A percentile compares a stretch with the other conserved stretches of the same genome.
These are phyloP conservation scores for Psilanteris sp. DNA, from an alignment of 1,140 invertebrate genomes.

Conservation along the genomic window DNA sequence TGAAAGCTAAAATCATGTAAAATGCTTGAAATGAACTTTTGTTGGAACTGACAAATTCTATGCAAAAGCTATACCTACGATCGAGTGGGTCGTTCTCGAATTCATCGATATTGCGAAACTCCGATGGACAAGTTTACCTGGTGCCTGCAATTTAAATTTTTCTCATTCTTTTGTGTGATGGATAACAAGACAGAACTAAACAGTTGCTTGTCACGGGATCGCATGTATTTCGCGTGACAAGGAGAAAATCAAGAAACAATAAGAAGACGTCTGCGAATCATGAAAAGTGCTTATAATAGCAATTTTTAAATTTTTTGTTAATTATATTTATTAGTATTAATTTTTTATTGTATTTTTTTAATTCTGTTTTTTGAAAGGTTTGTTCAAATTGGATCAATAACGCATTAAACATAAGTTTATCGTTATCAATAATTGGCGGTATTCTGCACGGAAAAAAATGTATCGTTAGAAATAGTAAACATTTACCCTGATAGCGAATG, in stretches of 20 bases:
- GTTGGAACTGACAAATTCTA: conserved; percentile 78
- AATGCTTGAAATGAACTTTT: conserved; percentile 77
- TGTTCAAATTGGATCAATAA: no score
- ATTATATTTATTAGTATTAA: conserved; percentile 16
- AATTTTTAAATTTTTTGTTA: no score
- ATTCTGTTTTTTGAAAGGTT: no score
- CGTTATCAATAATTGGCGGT: no score
- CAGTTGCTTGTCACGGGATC: conserved; percentile 18
- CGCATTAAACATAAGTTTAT: no score
- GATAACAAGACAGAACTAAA: conserved; percentile 31
- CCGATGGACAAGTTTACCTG: conserved; percentile 73
- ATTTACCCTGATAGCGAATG: no score
- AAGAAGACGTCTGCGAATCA: conserved; percentile 1
- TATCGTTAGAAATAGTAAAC: no score
- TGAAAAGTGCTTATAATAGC: no score
- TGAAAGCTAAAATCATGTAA: conserved; percentile 74
- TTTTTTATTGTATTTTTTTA: conserved; percentile 4
- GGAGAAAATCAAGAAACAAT: conserved; percentile 6
- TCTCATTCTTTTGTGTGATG: conserved; percentile 64
- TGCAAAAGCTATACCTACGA: conserved; percentile 74
- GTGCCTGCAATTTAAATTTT: conserved; percentile 74
- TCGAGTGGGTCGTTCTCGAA: conserved; percentile 73
- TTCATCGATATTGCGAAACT: conserved; percentile 73
- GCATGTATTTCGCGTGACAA: conserved; percentile 36
- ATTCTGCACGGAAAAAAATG: no score